Evolutionary conservation across 2,797 vertebrate species (phyloP).

Genomic region (Characodon lateralis): DNA sequence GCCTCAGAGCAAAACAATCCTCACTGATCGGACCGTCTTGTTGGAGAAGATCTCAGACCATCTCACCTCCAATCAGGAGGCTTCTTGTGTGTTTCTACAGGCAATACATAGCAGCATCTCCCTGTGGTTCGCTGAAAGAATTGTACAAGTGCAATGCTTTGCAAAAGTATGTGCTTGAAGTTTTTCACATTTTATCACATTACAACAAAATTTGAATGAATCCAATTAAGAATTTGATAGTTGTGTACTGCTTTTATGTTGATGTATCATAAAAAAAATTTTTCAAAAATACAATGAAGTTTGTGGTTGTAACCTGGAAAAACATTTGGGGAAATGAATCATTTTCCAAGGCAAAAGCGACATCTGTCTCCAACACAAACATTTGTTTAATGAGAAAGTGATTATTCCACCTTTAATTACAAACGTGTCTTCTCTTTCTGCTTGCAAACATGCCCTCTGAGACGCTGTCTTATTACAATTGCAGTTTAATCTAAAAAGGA

Average conservation of each 20-base stretch:
- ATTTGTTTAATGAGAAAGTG: slow-evolving; percentile 73
- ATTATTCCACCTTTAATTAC: slow-evolving; percentile 79
- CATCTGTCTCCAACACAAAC: slow-evolving; percentile 61
- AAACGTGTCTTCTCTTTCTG: slow-evolving; percentile 66
- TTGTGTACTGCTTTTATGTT: neutral
- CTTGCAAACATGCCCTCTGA: slow-evolving; percentile 75
- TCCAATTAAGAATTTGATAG: too few species aligned
- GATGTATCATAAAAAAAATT: too few species aligned
- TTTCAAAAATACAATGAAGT: neutral
- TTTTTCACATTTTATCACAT: neutral
- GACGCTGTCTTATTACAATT: slow-evolving; percentile 74
- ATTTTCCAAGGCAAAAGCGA: neutral
- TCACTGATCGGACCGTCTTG: slow-evolving; percentile 46
- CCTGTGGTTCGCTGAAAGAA: slow-evolving; percentile 26
- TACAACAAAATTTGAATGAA: neutral
- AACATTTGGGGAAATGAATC: neutral
- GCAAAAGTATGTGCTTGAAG: too few species aligned
- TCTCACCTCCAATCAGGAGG: slow-evolving; percentile 55
- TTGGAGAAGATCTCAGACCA: slow-evolving; percentile 43
- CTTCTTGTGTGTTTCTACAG: slow-evolving; percentile 48
- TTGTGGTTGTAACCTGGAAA: neutral
- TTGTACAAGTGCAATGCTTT: slow-evolving; percentile 2
- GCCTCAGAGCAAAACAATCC: slow-evolving; percentile 57
- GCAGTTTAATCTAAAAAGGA: slow-evolving; percentile 80
- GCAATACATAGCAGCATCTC: slow-evolving; percentile 41